phyloP scores from a whole-genome alignment of 2,113 vertebrate species.

The Tympanuchus pallidicinctus region DNA sequence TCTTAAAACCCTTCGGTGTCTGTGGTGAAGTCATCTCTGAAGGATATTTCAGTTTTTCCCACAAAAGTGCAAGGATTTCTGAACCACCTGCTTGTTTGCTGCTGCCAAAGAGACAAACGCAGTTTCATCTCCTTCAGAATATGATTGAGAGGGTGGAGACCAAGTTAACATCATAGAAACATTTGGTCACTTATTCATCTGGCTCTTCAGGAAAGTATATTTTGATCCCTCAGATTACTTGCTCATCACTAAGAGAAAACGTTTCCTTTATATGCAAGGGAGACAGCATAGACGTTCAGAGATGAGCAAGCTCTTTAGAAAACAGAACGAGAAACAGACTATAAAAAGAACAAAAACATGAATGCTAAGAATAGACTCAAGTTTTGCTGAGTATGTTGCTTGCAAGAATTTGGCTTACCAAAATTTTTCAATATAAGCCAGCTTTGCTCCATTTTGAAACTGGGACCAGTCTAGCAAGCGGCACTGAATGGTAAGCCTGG shows the following conservation, averaged over 20 bases:
- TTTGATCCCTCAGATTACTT: neutral
- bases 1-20: neutral
- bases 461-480: neutral
- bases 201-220: neutral
- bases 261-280: neutral
- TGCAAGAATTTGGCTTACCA: neutral
- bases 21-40: conserved; percentile 27
- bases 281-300: neutral
- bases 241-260: neutral
- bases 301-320: neutral
- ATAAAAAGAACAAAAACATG: neutral
- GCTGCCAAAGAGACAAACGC: conserved; percentile 32
- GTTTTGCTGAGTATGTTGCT: neutral
- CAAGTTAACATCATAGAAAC: conserved; percentile 26
- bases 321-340: neutral
- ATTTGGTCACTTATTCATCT: conserved; percentile 4
- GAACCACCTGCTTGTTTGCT: conserved; percentile 28
- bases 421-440: neutral
- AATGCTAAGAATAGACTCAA: neutral
- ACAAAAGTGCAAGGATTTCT: neutral
- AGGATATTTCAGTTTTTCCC: conserved; percentile 12
- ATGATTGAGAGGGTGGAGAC: neutral
- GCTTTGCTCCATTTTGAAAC: neutral
- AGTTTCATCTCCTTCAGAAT: conserved; percentile 28
- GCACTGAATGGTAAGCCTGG: neutral